phyloP scores from a whole-genome alignment of 53 echinoderm and acorn worm genomes.

The Paelopatides confundens region DNA sequence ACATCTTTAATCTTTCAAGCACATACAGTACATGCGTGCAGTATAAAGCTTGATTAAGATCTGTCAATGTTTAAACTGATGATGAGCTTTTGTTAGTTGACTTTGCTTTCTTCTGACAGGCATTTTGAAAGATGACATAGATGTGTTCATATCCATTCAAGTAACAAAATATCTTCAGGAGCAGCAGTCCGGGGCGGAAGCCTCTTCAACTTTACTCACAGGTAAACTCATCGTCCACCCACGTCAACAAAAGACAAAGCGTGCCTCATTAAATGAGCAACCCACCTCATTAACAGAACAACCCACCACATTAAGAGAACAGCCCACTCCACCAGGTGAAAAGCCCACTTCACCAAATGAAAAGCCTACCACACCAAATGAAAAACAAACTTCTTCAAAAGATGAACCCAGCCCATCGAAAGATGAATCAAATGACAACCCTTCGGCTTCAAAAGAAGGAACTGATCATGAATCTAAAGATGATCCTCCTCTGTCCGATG shows the following conservation, averaged over 20 bases:
- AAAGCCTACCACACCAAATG: neutral
- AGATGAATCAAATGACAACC: neutral
- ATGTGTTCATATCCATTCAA: neutral
- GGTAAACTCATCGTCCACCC: constrained; percentile 13
- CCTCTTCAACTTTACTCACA: neutral
- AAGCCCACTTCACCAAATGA: neutral
- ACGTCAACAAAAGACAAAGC: neutral
- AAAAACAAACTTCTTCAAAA: neutral
- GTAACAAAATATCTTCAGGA: neutral
- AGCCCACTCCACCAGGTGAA: neutral
- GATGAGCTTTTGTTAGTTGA: neutral
- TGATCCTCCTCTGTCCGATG: neutral
- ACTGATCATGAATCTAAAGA: neutral
- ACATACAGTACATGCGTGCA: no score
- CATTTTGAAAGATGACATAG: neutral
- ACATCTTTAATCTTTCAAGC: no score
- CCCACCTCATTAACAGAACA: neutral
- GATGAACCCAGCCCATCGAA: neutral
- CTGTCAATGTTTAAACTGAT: no score
- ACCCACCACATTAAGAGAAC: no score
- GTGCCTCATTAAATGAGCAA: neutral
- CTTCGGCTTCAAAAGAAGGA: neutral
- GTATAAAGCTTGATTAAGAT: no score
- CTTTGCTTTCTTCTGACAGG: neutral
- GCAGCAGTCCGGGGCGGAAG: neutral